phyloP scores from a whole-genome alignment of 2,113 vertebrate species.

The Anser brachyrhynchus region DNA sequence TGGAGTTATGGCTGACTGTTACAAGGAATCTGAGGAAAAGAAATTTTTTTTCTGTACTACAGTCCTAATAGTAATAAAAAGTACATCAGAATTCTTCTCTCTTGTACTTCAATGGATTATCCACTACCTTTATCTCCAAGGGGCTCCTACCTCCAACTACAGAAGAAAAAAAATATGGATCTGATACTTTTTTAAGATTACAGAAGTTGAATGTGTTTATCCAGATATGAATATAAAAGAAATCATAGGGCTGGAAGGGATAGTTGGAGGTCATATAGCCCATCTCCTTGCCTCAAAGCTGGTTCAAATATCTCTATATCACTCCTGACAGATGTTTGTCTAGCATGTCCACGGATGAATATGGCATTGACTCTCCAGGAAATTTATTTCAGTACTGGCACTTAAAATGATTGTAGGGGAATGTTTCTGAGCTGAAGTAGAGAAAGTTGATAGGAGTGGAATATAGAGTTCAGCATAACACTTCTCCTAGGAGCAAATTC shows the following conservation, averaged over 20 bases:
- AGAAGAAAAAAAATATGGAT: background rate
- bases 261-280: background rate
- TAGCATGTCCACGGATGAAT: background rate
- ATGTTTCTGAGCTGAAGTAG: background rate
- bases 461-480: background rate
- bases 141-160: background rate
- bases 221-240: background rate
- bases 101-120: background rate
- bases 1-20: background rate
- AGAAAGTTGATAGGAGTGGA: constrained; percentile 2
- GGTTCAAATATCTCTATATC: background rate
- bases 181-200: background rate
- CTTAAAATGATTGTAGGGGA: background rate
- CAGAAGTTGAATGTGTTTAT: constrained; percentile 1
- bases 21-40: background rate
- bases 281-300: background rate
- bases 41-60: background rate
- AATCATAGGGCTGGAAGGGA: background rate
- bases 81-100: background rate
- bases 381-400: constrained; percentile 11
- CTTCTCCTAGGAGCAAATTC: background rate
- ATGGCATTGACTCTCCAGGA: background rate
- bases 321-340: background rate
- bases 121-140: background rate
- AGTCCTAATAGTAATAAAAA: background rate